Base-by-base conservation (phyloP, 2,797 vertebrate species). In the Tenualosa ilisha region DNA sequence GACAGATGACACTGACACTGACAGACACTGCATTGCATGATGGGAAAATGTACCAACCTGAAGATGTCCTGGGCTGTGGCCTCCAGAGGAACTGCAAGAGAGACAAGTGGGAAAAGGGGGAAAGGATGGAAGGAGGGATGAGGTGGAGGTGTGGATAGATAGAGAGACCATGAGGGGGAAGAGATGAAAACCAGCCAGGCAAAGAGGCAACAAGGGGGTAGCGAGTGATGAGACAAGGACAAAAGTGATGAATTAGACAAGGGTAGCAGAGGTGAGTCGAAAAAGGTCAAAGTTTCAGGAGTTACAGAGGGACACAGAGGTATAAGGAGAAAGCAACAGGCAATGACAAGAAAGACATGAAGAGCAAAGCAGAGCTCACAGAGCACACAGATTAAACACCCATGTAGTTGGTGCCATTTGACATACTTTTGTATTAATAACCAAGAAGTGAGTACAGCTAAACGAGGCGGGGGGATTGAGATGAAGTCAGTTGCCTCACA, bases 61-160 rank as follows among this genome's bases (percentile, higher is more conserved):
- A 99, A 99, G 89, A 98, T 93, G 95, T 99, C 98, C 93, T 98
- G 97, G 84, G 97, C 96, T 90, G 96, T 96, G 87, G 97, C 96
- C 91, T 99, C 98, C 95, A 97, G 97, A 72, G 97, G 95, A 91
- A 97, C 98, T 99, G 83, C 82, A 46, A 86, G 51, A 86, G 24
- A 85, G 15, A 88, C 22, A 84, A 89, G 49, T 20, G 13, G 68
- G 15, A 43, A 40, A 15, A 75, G 68, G 68, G 40, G 17, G 37
- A 79, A 43, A 46, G 72, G 65, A n/a, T 31, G 31, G 65, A 72
- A 37, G 31, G 65, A 72, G 26, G 31, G 13, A 72, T 40, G 65
- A 72, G 11, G 8, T 6, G 26, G 37, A 72, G 37, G n/a, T 31
- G 65, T 31, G 31, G 65, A 40, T 43, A 37, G 72, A 79, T 79